Evolutionary conservation across 2,797 vertebrate species (phyloP).

Genomic region (Sebastes cheni): DNA sequence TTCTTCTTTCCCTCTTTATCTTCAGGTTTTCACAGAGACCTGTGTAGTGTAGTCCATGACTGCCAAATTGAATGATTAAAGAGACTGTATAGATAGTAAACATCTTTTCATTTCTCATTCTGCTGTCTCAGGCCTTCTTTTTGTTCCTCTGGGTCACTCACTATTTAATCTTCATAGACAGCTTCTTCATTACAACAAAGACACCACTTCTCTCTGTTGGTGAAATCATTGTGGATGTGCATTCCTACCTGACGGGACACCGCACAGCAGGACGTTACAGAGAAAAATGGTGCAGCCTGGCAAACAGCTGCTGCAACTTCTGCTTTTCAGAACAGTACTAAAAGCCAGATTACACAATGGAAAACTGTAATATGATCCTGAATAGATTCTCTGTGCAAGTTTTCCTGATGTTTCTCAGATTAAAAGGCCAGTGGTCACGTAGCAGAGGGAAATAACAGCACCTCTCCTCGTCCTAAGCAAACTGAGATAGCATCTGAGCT

Average conservation of each 20-base stretch:
- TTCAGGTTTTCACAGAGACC: conserved; percentile 20
- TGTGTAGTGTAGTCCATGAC: conserved; percentile 12
- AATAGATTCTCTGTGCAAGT: not conserved
- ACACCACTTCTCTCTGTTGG: not conserved
- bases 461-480: not conserved
- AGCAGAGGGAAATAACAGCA: not conserved
- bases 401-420: conserved; percentile 6
- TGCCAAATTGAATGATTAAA: conserved; percentile 50
- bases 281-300: not conserved
- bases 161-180: conserved; percentile 43
- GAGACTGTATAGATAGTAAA: conserved; percentile 33
- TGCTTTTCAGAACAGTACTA: not conserved
- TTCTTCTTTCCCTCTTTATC: conserved; percentile 2
- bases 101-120: conserved; percentile 47
- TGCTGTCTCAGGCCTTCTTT: not conserved
- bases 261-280: not conserved
- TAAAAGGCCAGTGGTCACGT: not conserved
- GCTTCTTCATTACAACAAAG: conserved; percentile 44
- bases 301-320: not conserved
- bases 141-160: conserved; percentile 17
- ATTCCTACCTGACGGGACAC: conserved; percentile 9
- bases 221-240: not conserved
- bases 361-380: not conserved
- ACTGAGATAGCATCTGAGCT: conserved; percentile 8
- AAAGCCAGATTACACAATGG: not conserved